These are phyloP conservation scores for Craterocephalus amniculus DNA, from an alignment of 2,797 vertebrate species.

Conservation along the genomic window DNA sequence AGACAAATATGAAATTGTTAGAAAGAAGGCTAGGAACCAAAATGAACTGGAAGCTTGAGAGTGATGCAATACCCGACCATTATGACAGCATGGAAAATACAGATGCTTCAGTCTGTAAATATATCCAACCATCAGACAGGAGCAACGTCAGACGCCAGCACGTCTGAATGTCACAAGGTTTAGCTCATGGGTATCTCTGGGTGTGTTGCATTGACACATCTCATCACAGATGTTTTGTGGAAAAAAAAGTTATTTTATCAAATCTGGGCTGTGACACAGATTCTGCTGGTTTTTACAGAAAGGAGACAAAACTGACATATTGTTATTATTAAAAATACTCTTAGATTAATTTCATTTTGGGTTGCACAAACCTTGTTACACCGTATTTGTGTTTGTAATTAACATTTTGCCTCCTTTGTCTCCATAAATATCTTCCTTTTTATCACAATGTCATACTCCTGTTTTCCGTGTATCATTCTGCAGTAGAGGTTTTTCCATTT, in stretches of 20 bases:
- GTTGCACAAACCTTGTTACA: rapidly evolving
- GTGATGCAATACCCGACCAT: not conserved
- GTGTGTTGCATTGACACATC: not conserved
- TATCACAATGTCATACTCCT: not conserved
- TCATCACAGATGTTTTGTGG: constrained; percentile 11
- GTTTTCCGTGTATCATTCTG: not conserved
- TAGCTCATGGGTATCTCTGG: constrained; percentile 7
- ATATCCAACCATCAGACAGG: constrained; percentile 6
- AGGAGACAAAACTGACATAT: not conserved
- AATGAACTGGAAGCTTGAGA: not conserved
- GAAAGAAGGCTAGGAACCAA: not conserved
- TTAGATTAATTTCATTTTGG: not conserved
- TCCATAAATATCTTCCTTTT: not conserved
- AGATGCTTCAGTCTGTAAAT: constrained; percentile 9
- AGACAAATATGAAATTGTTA: not conserved
- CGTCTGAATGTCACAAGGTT: constrained; percentile 38
- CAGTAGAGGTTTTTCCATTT: not conserved
- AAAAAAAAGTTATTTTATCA: not conserved
- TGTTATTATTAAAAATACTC: not conserved
- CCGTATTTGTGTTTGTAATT: not conserved
- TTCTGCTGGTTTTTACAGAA: not conserved
- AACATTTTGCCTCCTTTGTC: not conserved
- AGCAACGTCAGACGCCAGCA: constrained; percentile 16
- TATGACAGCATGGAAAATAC: not conserved
- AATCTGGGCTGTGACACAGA: not conserved